A percentile compares a stretch with the other conserved stretches of the same genome.
These are phyloP conservation scores for Adineta ricciae DNA, from an alignment of 2,888 invertebrate species.

Conservation along the genomic window DNA sequence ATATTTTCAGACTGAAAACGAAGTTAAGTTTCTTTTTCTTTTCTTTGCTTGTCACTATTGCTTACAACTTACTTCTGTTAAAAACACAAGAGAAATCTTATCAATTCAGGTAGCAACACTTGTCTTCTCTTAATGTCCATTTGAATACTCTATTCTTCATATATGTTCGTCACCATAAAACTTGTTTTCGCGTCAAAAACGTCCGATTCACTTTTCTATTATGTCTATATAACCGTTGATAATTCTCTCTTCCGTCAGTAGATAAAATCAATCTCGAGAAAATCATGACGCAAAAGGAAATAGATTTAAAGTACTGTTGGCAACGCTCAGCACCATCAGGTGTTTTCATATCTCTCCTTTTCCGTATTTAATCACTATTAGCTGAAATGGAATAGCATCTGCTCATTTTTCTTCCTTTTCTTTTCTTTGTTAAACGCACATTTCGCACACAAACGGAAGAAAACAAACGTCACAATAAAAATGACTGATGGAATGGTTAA, in stretches of 20 bases:
- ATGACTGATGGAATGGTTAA: not conserved
- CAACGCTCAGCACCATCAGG: not conserved
- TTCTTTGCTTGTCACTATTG: not conserved
- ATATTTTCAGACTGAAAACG: not conserved
- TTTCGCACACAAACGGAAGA: not conserved
- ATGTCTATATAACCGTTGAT: too few species aligned
- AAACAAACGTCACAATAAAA: not conserved
- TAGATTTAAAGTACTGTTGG: not conserved
- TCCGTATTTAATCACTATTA: not conserved
- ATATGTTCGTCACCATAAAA: not conserved
- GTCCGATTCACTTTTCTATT: too few species aligned
- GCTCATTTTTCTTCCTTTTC: not conserved
- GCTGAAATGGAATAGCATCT: not conserved
- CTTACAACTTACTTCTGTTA: not conserved
- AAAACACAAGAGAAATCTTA: not conserved
- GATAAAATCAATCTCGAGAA: not conserved
- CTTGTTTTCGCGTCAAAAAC: too few species aligned
- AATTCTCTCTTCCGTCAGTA: too few species aligned
- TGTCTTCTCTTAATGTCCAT: not conserved
- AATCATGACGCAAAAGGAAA: not conserved
- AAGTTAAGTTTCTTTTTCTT: not conserved
- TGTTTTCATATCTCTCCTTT: not conserved
- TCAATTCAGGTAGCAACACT: not conserved
- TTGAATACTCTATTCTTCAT: not conserved
- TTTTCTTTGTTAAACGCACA: not conserved